Conservation (phyloP, 2,888 invertebrate genomes). For the Ernsta delagoae region DNA sequence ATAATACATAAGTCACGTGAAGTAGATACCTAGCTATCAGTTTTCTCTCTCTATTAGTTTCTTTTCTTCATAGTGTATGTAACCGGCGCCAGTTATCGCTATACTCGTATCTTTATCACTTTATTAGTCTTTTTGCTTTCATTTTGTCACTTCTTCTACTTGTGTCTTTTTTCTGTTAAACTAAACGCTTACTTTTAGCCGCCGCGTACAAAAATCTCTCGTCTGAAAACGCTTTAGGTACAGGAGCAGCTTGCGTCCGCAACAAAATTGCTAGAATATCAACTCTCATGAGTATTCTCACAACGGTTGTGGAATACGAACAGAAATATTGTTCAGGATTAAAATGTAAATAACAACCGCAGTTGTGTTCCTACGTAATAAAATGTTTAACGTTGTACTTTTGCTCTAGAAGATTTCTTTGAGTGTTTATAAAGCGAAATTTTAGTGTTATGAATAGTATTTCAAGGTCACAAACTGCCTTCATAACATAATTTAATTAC, state of each 20-base stretch:
- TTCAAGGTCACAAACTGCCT: too few species aligned
- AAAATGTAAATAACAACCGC: slow-evolving; percentile 9
- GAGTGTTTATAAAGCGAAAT: not conserved
- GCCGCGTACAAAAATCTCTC: not conserved
- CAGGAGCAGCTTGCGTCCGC: slow-evolving; percentile 1
- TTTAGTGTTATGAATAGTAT: not conserved
- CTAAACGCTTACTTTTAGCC: not conserved
- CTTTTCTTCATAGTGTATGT: too few species aligned
- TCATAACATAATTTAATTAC: too few species aligned
- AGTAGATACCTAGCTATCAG: too few species aligned
- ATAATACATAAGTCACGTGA: too few species aligned
- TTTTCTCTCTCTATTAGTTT: too few species aligned
- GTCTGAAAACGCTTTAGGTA: not conserved
- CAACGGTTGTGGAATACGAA: slow-evolving; percentile 10
- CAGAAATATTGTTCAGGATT: slow-evolving; percentile 1
- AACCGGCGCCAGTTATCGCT: too few species aligned
- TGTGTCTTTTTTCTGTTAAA: too few species aligned
- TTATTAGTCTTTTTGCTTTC: too few species aligned
- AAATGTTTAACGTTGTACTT: not conserved
- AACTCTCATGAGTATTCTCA: slow-evolving; percentile 21
- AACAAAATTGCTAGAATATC: slow-evolving; percentile 24
- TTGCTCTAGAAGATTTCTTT: not conserved
- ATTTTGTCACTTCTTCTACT: too few species aligned
- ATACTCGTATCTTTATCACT: too few species aligned
- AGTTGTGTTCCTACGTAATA: not conserved